Percentiles rank a stretch among this genome's conserved stretches.
These are phyloP conservation scores for Empis stercorea DNA, from an alignment of 2,888 invertebrate species.

Conservation along the genomic window DNA sequence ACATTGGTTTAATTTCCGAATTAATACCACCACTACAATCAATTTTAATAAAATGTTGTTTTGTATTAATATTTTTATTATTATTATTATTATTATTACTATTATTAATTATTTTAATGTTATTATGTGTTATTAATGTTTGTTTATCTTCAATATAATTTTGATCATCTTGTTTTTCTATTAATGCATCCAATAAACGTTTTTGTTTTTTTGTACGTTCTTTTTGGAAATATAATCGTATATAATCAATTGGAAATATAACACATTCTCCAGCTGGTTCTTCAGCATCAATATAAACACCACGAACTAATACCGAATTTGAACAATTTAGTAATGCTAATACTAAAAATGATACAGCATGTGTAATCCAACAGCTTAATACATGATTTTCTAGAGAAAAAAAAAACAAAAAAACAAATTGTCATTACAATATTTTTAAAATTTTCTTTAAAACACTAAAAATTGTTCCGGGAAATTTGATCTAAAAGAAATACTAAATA, in stretches of 20 bases:
- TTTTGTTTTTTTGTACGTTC: conserved; percentile 49
- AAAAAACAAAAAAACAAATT: too few relatives aligned
- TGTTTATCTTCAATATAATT: conserved; percentile 14
- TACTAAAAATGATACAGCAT: conserved; percentile 57
- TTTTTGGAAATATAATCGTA: conserved; percentile 61
- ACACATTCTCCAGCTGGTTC: conserved; percentile 72
- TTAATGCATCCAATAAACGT: conserved; percentile 25
- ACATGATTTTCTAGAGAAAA: conserved; percentile 46
- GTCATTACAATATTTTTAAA: too few relatives aligned
- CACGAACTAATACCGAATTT: conserved; percentile 74
- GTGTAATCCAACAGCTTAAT: conserved; percentile 70
- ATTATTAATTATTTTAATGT: conserved; percentile 11
- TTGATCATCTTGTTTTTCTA: conserved; percentile 16
- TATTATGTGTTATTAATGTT: conserved; percentile 6
- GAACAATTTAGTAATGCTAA: conserved; percentile 72
- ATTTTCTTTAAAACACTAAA: too few relatives aligned
- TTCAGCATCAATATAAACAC: conserved; percentile 79
- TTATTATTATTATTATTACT: conserved; percentile 3
- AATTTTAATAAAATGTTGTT: neutral
- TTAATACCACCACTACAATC: neutral
- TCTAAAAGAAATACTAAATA: too few relatives aligned
- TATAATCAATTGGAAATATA: conserved; percentile 71
- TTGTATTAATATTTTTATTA: neutral
- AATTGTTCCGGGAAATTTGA: too few relatives aligned
- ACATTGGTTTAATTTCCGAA: conserved; percentile 10